Evolutionary conservation across 2,888 invertebrate genomes (phyloP), one percentile per base, ranked within the genome.

Genomic region (Agrochola circellaris): DNA sequence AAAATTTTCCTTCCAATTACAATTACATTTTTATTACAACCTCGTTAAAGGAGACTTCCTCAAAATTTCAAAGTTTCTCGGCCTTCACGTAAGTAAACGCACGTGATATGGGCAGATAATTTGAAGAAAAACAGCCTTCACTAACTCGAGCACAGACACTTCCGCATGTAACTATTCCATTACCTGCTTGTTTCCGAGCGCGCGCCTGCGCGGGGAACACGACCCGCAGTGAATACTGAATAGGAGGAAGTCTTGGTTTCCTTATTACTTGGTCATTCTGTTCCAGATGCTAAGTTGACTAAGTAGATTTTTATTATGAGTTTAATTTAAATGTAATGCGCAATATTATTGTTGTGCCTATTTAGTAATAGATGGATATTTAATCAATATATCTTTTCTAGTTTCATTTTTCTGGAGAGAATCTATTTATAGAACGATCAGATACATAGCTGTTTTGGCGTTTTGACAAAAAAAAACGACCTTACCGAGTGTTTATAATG

Each of bases 141-240:
- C 26, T 73, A 86, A 76, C 74, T 71, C 68, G 71, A 73, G 48
- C 69, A 79, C 58, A 76, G 66, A 60, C 61, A 75, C 68, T 81
- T 83, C 79, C 86, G 78, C 73, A 54, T 85, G 75, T 67, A 67
- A 82, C 60, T 71, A 71, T 82, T 80, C 77, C 86, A 87, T 77
- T 87, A 58, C 82, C 15, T 61, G 78, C 42, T 67, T 38, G 71
- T 45, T 80, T 81, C 75, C 67, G 75, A 76, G 75, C 60, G 75
- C 61, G 75, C 81, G 79, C 66, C 75, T 74, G 80, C 75, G 26
- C 61, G 26, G 67, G 58, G 80, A 75, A 70, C 73, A 42, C 17
- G 73, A 82, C 88, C 73, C 72, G 86, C 84, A 85, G 77, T 88
- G 91, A 84, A 90, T 90, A 87, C 84, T 82, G 82, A 90, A 79